Conservation (phyloP, 2,797 vertebrate genomes). For the Rhinophrynus dorsalis region DNA sequence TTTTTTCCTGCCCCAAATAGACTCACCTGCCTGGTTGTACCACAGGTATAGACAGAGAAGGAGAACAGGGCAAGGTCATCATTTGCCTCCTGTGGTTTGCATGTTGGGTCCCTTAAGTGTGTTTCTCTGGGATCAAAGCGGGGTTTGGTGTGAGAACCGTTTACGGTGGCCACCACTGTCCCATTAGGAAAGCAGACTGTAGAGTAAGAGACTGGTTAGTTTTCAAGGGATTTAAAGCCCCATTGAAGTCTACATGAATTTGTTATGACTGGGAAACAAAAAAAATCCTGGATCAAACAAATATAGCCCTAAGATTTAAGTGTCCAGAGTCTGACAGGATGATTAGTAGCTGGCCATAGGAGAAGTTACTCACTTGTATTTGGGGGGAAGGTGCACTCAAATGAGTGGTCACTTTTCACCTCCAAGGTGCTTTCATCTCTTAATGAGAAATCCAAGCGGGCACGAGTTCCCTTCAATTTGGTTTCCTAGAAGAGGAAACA, state of each 20-base stretch:
- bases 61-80: conserved; percentile 62
- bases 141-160: conserved; percentile 52
- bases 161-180: conserved; percentile 60
- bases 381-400: conserved; percentile 60
- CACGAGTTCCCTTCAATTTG: conserved; percentile 55
- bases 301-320: too few species aligned
- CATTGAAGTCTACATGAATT: too few species aligned
- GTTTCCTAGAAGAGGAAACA: conserved; percentile 54
- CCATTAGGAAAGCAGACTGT: conserved; percentile 71
- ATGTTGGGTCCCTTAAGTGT: conserved; percentile 57
- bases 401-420: conserved; percentile 19
- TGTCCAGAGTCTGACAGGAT: too few species aligned
- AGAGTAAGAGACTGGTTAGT: background rate
- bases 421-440: conserved; percentile 48
- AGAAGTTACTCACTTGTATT: conserved; percentile 56
- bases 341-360: too few species aligned
- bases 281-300: too few species aligned
- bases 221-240: too few species aligned
- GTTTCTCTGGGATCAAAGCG: conserved; percentile 40
- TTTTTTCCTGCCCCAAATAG: too few species aligned
- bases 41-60: conserved; percentile 63
- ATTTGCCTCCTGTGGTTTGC: conserved; percentile 58
- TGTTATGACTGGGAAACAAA: too few species aligned
- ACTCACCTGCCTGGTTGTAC: conserved; percentile 57
- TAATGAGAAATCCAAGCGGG: conserved; percentile 60